Evolutionary conservation across 2,113 vertebrate genomes (phyloP), one percentile per base, ranked within the genome.

Genomic region (Psettodes erumei): DNA sequence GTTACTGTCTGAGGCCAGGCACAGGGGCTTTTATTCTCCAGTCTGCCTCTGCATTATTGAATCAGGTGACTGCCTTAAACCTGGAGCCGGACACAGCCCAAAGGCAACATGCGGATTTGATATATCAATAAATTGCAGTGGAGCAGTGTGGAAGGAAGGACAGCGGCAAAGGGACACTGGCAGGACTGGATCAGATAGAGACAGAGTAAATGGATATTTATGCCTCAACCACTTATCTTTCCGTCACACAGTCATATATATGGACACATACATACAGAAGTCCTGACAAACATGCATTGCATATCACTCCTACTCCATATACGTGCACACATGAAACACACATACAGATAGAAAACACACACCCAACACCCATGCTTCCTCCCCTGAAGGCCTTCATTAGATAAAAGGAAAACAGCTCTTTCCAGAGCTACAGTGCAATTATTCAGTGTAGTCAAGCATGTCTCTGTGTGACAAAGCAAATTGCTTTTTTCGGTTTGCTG

Each of bases 381-480:
- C 64, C 84, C 84, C 79, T 89, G 78, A 88, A 90, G 91, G 86
- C 86, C 84, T 93, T 92, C 87, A 93, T 92, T 93, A 93, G 90
- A 92, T 91, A 93, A 89, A 89, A 92, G 90, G 81, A 92, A 92
- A 92, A 91, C 87, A 82, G 84, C 89, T 93, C 86, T 90, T 93
- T 92, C 79, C 84, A 82, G 78, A 84, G 77, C 89, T 91, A 90
- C 92, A 91, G 85, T 89, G 89, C 91, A 93, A 94, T 94, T 93
- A 94, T 93, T 93, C 88, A 91, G 92, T 79, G 90, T 90, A 93
- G 90, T 91, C 89, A 91, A 92, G 90, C 93, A 93, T 94, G 91
- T 90, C 91, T 92, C 79, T 92, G 90, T 93, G 91, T 94, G 91
- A 93, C 93, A 92, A 93, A 90, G 91, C 91, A 93, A 94, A 93